Percentiles rank a stretch among this genome's conserved stretches.
Conservation (phyloP, 2,797 vertebrate species). For the Micrastur ruficollis region DNA sequence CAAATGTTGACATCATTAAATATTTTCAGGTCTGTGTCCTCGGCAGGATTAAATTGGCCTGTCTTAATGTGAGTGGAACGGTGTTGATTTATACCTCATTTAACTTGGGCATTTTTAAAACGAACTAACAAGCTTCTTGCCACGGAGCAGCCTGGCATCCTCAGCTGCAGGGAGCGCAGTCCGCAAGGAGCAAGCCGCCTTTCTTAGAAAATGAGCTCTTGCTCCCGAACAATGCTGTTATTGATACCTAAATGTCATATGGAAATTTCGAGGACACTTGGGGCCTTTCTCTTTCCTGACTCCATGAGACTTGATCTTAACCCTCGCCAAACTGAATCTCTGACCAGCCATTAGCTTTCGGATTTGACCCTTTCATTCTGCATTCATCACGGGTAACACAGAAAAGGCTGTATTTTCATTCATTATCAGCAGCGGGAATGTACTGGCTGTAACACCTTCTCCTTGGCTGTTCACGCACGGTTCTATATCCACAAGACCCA, state of each 20-base stretch:
- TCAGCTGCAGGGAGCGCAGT: background rate
- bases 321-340: constrained; percentile 45
- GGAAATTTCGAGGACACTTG: constrained; percentile 74
- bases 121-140: background rate
- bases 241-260: constrained; percentile 77
- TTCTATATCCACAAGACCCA: background rate
- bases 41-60: background rate
- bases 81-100: background rate
- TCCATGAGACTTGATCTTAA: constrained; percentile 69
- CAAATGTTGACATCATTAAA: background rate
- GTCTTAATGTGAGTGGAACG: background rate
- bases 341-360: constrained; percentile 46
- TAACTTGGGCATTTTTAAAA: background rate
- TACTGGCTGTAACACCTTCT: background rate
- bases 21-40: constrained; percentile 35
- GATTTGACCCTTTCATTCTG: constrained; percentile 24
- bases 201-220: constrained; percentile 53
- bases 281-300: constrained; percentile 71
- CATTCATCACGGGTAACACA: constrained; percentile 9
- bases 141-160: constrained; percentile 46
- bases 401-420: background rate
- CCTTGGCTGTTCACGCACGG: accelerated
- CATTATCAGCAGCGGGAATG: background rate
- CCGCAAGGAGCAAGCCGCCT: constrained; percentile 26
- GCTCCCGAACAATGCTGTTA: constrained; percentile 62